Evolutionary conservation across 2,797 vertebrate genomes (phyloP).

Genomic region (Triplophysa bombifrons): DNA sequence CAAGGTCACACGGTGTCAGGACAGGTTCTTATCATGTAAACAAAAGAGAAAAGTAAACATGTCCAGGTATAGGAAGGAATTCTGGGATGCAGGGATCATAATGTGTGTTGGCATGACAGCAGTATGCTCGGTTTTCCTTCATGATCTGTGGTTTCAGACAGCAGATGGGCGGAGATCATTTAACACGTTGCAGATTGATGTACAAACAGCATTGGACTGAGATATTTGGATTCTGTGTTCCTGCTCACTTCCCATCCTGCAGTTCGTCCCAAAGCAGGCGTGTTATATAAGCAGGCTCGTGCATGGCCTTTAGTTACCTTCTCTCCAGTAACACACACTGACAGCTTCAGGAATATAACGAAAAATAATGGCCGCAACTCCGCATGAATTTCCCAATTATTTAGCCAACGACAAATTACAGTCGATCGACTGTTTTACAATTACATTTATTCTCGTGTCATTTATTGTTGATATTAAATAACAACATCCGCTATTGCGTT

Average conservation of each 20-base stretch:
- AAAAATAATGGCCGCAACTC: background rate
- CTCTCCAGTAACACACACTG: background rate
- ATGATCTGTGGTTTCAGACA: background rate
- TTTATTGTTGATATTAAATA: background rate
- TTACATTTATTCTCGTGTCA: too few species aligned
- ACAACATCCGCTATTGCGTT: too few species aligned
- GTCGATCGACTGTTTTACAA: background rate
- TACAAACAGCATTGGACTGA: background rate
- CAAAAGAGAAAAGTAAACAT: background rate
- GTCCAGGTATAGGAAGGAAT: background rate
- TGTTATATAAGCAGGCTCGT: conserved; percentile 41
- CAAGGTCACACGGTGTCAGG: background rate
- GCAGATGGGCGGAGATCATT: conserved; percentile 7
- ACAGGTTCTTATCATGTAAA: background rate
- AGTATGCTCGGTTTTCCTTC: background rate
- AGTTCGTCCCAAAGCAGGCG: conserved; percentile 2
- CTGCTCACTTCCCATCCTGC: background rate
- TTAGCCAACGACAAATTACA: too few species aligned
- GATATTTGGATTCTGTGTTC: background rate
- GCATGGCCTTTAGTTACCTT: conserved; percentile 9
- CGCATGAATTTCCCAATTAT: too few species aligned
- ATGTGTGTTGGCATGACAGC: conserved; percentile 8
- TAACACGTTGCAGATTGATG: conserved; percentile 1
- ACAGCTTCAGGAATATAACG: background rate
- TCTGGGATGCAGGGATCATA: background rate